Evolutionary conservation across 2,888 invertebrate species (phyloP), one percentile per base, ranked within the genome.

Genomic region (Beris chalybata): DNA sequence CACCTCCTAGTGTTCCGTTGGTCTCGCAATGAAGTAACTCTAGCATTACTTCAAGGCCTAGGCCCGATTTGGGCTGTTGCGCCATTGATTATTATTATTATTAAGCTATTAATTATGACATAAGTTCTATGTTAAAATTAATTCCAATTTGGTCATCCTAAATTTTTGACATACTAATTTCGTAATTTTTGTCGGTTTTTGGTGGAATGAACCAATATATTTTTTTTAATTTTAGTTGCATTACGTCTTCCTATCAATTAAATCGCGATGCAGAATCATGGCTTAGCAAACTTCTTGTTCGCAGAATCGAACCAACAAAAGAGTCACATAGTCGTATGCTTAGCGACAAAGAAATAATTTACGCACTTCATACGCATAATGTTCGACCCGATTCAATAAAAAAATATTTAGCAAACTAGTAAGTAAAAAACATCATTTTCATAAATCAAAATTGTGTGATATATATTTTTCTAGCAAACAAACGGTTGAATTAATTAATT

Each of bases 281-380:
- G 93, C 83, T 95, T 66, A 92, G 92, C 72, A 95, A 94, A 80
- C 82, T 96, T 70, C 83, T 95, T 74, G 95, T 95, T 52, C 86
- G 95, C 70, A 92, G 90, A 79, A 93, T 96, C 77, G 95, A 96
- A 78, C 94, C 95, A 5, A 94, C 95, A 2, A 95, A 95, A 80
- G 95, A 96, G 79, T 92, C 97, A 4, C 98, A 98, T 81, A 97
- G 97, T 76, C 90, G 95, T 71, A 93, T 97, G 89, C 86, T 98
- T 56, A 95, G 97, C 75, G 95, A 95, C 82, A 97, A 97, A 82
- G 97, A 97, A 82, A 87, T 91, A 67, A 91, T 99, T 74, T 98
- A 95, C 82, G 95, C 97, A 70, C 85, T 98, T 68, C 93, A 96
- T 79, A 97, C 96, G 70, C 96, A 97, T 81, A 93, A 95, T 80